phyloP scores from a whole-genome alignment of 2,888 invertebrate genomes.

The Phania funesta region DNA sequence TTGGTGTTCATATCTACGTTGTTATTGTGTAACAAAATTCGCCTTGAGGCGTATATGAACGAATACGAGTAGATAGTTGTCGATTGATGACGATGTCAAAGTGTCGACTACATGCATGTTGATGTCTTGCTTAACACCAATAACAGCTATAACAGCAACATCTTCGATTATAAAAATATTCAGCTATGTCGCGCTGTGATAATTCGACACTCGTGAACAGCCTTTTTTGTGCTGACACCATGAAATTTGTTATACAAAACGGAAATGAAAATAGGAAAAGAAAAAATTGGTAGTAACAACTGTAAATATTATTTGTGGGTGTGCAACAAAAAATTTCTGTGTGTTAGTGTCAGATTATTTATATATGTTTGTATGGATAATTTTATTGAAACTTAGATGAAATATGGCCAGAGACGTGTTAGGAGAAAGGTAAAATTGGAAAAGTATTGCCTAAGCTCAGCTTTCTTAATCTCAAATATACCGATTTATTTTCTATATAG shows the following conservation, averaged over 20 bases:
- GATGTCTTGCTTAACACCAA: conserved; percentile 18
- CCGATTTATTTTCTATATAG: no score
- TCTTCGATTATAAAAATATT: no score
- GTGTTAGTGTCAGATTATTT: not conserved
- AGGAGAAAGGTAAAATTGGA: not conserved
- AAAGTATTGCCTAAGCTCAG: no score
- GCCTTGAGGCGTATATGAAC: conserved; percentile 57
- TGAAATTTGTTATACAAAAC: conserved; percentile 44
- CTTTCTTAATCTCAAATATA: no score
- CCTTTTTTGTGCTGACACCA: conserved; percentile 69
- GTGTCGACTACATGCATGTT: conserved; percentile 32
- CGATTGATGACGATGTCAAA: conserved; percentile 39
- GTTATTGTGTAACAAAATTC: conserved; percentile 23
- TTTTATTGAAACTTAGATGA: conserved; percentile 6
- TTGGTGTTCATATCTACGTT: conserved; percentile 14
- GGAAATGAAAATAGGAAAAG: conserved; percentile 39
- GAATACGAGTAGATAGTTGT: conserved; percentile 16
- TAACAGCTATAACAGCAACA: conserved; percentile 13
- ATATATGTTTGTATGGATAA: conserved; percentile 5
- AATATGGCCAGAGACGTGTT: conserved; percentile 2
- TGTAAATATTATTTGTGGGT: conserved; percentile 55
- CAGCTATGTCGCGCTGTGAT: conserved; percentile 69
- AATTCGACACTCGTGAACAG: conserved; percentile 72
- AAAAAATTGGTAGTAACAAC: not conserved
- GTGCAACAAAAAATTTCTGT: conserved; percentile 38